phyloP scores from a whole-genome alignment of 2,888 invertebrate genomes.

The Busseola fusca region DNA sequence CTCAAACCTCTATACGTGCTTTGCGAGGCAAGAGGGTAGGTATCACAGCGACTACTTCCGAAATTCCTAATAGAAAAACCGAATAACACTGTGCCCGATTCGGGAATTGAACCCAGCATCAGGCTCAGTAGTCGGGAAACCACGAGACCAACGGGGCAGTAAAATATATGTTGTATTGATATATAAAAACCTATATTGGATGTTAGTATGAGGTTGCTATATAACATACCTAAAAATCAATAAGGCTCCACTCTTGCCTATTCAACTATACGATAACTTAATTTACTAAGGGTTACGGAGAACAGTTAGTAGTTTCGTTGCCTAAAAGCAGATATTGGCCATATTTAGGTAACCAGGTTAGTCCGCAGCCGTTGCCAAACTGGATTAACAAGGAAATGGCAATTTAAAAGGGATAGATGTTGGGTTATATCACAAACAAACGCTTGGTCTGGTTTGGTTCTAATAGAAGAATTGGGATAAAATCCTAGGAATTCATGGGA shows the following conservation, averaged over 20 bases:
- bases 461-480: neutral
- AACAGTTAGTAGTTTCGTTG: conserved; percentile 40
- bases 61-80: neutral
- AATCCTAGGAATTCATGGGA: neutral
- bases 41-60: neutral
- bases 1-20: too few species aligned
- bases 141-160: neutral
- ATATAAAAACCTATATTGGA: neutral
- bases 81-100: neutral
- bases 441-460: neutral
- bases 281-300: conserved; percentile 43
- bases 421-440: neutral
- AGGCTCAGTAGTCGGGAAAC: neutral
- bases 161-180: neutral
- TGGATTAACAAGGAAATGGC: neutral
- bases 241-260: conserved; percentile 21
- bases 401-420: neutral
- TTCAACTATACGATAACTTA: conserved; percentile 38
- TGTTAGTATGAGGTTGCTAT: neutral
- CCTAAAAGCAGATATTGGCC: conserved; percentile 45
- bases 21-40: neutral
- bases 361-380: conserved; percentile 19
- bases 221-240: conserved; percentile 19
- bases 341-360: conserved; percentile 51
- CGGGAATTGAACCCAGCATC: neutral